phyloP scores from a whole-genome alignment of 1,140 invertebrate species.

The Drosophila subobscura region DNA sequence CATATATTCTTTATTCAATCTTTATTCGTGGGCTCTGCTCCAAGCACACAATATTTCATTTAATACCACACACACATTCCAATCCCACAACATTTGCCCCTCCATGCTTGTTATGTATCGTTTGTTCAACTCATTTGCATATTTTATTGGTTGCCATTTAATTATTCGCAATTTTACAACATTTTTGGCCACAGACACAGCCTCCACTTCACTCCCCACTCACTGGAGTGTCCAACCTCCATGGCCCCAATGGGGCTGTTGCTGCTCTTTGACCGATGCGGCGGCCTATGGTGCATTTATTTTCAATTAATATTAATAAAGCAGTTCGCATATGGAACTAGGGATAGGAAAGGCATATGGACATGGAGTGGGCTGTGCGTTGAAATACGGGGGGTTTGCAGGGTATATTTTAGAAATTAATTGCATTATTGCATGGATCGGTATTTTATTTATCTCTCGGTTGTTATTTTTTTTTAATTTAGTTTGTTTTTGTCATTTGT shows the following conservation, averaged over 20 bases:
- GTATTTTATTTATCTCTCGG: not conserved
- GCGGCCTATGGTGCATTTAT: slow-evolving; percentile 78
- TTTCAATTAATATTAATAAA: slow-evolving; percentile 82
- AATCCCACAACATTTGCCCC: not conserved
- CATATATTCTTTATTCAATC: too few relatives aligned
- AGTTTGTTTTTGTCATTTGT: slow-evolving; percentile 31
- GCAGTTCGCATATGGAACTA: slow-evolving; percentile 14
- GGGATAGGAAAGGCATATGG: not conserved
- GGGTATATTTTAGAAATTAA: slow-evolving; percentile 59
- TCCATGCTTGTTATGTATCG: slow-evolving; percentile 26
- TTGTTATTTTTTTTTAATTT: slow-evolving; percentile 4
- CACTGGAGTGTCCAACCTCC: not conserved
- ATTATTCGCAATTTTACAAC: slow-evolving; percentile 76
- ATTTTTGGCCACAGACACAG: slow-evolving; percentile 44
- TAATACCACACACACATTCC: not conserved
- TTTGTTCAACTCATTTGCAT: slow-evolving; percentile 70
- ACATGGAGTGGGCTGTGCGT: not conserved
- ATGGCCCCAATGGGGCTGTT: not conserved
- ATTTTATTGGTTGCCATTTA: slow-evolving; percentile 81
- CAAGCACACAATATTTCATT: not conserved
- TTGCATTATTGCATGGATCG: slow-evolving; percentile 56
- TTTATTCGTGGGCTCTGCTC: too few relatives aligned
- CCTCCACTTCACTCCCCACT: not conserved
- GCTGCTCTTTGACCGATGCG: slow-evolving; percentile 58
- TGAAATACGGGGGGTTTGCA: not conserved